Percentiles rank a stretch among this genome's conserved stretches.
phyloP scores from a whole-genome alignment of 2,113 vertebrate species.

The Marmota flaviventris region DNA sequence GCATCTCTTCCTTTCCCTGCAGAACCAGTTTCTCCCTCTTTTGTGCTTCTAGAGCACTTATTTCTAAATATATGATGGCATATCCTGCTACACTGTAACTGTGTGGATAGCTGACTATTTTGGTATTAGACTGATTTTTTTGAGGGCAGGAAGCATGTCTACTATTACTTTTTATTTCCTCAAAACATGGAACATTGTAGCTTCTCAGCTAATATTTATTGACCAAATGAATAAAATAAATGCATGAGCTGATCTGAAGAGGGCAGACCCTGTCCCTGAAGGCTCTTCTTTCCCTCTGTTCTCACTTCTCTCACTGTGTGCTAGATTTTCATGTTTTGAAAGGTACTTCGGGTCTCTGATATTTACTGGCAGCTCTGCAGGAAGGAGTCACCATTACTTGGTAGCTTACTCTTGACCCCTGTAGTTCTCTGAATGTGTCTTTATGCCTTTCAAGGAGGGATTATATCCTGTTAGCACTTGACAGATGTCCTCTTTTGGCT shows the following conservation, averaged over 20 bases:
- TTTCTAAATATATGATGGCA: neutral
- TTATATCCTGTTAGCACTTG: conserved; percentile 65
- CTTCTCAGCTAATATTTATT: conserved; percentile 16
- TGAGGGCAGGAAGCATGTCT: neutral
- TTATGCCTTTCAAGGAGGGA: conserved; percentile 74
- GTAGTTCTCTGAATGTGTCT: conserved; percentile 49
- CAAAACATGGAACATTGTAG: neutral
- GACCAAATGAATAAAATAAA: conserved; percentile 3
- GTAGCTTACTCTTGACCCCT: conserved; percentile 66
- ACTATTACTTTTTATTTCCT: conserved; percentile 46
- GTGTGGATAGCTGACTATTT: neutral
- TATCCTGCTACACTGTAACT: neutral
- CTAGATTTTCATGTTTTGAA: conserved; percentile 59
- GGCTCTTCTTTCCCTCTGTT: neutral
- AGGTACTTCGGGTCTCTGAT: conserved; percentile 12
- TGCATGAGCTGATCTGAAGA: neutral
- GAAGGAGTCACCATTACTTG: conserved; percentile 36
- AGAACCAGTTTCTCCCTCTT: neutral
- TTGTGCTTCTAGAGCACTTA: neutral
- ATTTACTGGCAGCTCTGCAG: neutral
- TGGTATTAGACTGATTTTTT: conserved; percentile 24
- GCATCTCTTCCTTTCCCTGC: neutral
- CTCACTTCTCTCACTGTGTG: neutral
- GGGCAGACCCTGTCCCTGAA: neutral
- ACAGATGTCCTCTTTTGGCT: conserved; percentile 68